Conservation (phyloP, 37 sponge, comb jelly and placozoan species). For the Dysidea cf. avara region DNA sequence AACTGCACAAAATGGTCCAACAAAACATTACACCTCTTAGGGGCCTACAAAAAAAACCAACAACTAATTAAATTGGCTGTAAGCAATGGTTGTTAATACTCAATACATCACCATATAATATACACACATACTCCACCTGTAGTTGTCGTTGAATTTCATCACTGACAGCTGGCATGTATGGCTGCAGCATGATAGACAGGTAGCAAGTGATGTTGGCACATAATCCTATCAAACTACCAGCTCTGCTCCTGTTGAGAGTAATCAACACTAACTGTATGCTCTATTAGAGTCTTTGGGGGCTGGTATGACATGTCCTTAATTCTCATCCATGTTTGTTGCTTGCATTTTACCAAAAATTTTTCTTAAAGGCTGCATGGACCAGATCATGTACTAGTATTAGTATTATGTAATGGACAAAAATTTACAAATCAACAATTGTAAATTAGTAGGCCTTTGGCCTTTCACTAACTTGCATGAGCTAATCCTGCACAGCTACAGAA, state of each 20-base stretch:
- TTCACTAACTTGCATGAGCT: no score
- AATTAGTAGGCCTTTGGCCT: no score
- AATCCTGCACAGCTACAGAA: no score
- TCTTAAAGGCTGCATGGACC: no score
- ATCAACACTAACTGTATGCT: not conserved
- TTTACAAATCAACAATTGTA: no score
- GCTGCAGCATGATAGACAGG: slow-evolving; percentile 87
- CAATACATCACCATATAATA: no score
- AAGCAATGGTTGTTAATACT: not conserved
- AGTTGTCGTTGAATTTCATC: slow-evolving; percentile 73
- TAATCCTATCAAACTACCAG: slow-evolving; percentile 80
- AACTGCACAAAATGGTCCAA: slow-evolving; percentile 58
- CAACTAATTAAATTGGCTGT: not conserved
- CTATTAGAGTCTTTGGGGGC: no score
- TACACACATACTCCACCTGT: slow-evolving; percentile 37
- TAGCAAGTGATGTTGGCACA: slow-evolving; percentile 81
- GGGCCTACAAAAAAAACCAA: slow-evolving; percentile 28
- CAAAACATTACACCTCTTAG: slow-evolving; percentile 52
- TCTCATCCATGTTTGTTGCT: no score
- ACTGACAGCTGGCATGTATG: slow-evolving; percentile 92
- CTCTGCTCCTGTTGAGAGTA: slow-evolving; percentile 50
- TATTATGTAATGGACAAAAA: no score
- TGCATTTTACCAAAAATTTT: no score
- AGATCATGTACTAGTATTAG: no score
- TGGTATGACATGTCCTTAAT: no score